A percentile compares a stretch with the other conserved stretches of the same genome.
phyloP scores from a whole-genome alignment of 1,140 invertebrate genomes.

The Drosophila neocordata region DNA sequence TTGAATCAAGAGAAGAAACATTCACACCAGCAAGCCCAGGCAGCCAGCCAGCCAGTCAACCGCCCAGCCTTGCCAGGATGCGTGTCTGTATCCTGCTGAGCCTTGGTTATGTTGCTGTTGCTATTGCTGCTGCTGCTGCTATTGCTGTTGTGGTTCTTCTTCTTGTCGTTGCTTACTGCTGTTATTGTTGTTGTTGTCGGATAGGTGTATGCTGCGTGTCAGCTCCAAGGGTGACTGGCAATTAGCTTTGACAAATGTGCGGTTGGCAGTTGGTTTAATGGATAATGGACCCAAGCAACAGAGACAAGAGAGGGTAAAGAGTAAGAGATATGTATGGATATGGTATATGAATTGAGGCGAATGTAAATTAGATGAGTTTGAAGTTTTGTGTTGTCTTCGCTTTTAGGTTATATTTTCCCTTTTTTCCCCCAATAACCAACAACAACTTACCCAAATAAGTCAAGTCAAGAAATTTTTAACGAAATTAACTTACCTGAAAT shows the following conservation, averaged over 20 bases:
- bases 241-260: conserved; percentile 73
- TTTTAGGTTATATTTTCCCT: neutral
- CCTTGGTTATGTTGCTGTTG: conserved; percentile 32
- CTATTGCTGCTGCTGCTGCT: conserved; percentile 23
- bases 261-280: conserved; percentile 70
- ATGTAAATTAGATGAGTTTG: conserved; percentile 1
- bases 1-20: conserved; percentile 41
- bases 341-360: neutral
- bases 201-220: conserved; percentile 53
- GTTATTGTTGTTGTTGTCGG: conserved; percentile 6
- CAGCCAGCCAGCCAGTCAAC: neutral
- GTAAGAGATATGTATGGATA: neutral
- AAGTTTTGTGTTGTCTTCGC: neutral
- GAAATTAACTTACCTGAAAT: conserved; percentile 52
- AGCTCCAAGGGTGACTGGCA: conserved; percentile 66
- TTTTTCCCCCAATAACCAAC: neutral
- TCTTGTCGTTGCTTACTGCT: conserved; percentile 7
- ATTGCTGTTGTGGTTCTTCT: conserved; percentile 6
- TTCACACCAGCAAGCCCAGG: neutral
- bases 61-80: neutral
- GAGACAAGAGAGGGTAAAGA: neutral
- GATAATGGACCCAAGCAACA: conserved; percentile 53
- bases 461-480: neutral
- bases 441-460: neutral
- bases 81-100: conserved; percentile 50